Evolutionary conservation across 2,113 vertebrate genomes (phyloP).

Genomic region (Petaurus breviceps): DNA sequence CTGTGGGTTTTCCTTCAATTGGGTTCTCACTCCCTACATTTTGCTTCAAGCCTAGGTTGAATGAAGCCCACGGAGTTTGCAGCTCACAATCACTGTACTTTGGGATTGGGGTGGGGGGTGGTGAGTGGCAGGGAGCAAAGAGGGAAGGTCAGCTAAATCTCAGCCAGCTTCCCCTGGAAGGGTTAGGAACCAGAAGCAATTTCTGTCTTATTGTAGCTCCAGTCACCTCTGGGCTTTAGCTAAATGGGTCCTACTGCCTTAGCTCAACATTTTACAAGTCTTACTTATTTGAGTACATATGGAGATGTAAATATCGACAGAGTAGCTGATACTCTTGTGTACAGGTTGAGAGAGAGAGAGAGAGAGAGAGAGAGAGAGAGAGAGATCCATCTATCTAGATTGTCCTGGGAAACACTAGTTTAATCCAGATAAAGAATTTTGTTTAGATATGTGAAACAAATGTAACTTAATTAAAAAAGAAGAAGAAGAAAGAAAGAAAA

Average conservation of each 20-base stretch:
- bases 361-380: neutral
- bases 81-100: constrained; percentile 29
- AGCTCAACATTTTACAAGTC: neutral
- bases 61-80: constrained; percentile 56
- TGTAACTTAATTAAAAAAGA: constrained; percentile 69
- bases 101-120: constrained; percentile 1
- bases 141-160: constrained; percentile 29
- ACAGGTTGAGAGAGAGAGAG: constrained; percentile 30
- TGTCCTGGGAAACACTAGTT: constrained; percentile 61
- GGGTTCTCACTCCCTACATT: constrained; percentile 49
- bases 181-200: constrained; percentile 43
- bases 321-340: constrained; percentile 20
- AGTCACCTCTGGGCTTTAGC: constrained; percentile 38
- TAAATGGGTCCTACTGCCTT: constrained; percentile 33
- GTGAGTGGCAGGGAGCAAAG: neutral
- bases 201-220: constrained; percentile 47
- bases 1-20: constrained; percentile 17
- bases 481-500: constrained; percentile 74
- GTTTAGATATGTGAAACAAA: constrained; percentile 82
- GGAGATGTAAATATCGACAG: constrained; percentile 34
- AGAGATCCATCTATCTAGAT: neutral
- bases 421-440: constrained; percentile 78
- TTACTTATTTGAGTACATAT: constrained; percentile 33
- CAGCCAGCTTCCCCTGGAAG: constrained; percentile 49
- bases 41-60: constrained; percentile 9